A percentile compares a stretch with the other conserved stretches of the same genome.
Conservation (phyloP, 2,113 vertebrate genomes). For the Rallus limicola region DNA sequence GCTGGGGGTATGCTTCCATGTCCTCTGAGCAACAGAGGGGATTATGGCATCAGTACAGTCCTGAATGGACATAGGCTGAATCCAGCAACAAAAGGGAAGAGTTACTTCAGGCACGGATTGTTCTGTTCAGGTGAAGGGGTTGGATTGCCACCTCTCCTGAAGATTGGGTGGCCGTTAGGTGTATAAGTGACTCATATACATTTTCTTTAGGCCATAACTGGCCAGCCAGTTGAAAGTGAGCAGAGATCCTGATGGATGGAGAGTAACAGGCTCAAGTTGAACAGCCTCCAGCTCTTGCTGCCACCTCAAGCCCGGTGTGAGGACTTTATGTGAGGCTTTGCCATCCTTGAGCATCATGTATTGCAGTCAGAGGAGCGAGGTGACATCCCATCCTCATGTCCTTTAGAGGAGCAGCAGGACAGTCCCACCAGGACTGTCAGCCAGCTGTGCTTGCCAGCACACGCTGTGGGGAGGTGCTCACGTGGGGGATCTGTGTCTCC, state of each 20-base stretch:
- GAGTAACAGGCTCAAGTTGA: background rate
- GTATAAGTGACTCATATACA: background rate
- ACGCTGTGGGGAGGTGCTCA: fast-evolving
- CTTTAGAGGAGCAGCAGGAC: background rate
- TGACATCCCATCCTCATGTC: background rate
- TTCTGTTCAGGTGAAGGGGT: fast-evolving
- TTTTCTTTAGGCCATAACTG: background rate
- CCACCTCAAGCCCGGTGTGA: background rate
- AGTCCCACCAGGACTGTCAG: background rate
- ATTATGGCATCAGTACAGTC: background rate
- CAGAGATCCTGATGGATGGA: background rate
- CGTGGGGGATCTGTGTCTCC: background rate
- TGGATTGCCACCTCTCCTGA: fast-evolving
- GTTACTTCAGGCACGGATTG: background rate
- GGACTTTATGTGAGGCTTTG: background rate
- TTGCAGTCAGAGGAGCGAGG: background rate
- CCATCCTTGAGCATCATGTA: background rate
- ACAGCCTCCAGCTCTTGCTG: background rate
- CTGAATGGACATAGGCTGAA: background rate
- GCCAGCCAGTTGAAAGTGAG: background rate
- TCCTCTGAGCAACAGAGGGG: background rate
- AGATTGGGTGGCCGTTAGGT: background rate
- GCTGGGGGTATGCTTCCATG: background rate
- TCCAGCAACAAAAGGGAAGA: background rate
- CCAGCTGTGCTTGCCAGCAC: fast-evolving